Base-by-base conservation (phyloP, 2,113 vertebrate species). In the Barnardius zonarius region DNA sequence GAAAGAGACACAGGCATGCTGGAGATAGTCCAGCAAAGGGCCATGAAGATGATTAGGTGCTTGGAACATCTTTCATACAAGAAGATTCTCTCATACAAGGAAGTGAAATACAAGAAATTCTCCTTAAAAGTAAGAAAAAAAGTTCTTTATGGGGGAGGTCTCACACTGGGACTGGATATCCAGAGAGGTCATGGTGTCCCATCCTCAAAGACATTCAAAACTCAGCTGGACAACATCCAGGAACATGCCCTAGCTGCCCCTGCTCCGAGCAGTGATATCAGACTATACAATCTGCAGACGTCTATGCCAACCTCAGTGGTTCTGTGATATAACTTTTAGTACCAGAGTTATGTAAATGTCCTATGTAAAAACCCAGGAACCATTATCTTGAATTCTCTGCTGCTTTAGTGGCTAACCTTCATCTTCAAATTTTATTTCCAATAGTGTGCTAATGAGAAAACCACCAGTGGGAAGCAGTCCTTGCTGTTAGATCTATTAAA, bases 401-500 rank as follows among this genome's bases (percentile, higher is more conserved):
- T 86, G 59, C 67, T 95, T 86, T 33, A 66, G 72, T 24, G 80
- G 72, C 49, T 48, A 88, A 48, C 9, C 59, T 80, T 80, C 68
- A 28, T 54, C 79, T 39, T 51, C 67, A 59, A 10, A 33, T 73
- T 92, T 93, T 73, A 69, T 88, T 88, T 92, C 94, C 89, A 92
- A 10, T 66, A 24, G 80, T 1, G 63, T 52, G 76, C 49, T 95
- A 96, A 95, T 86, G 89, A 96, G 83, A 83, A 90, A 86, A 83
- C 33, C 72, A 86, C 44, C 37, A 77, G 67, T 88, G 76, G 86
- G 86, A 88, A 92, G 86, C 62, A 92, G 76, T 64, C 33, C 86
- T 96, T 80, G 72, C 86, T 91, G 76, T 69, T 77, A 91, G 44
- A 88, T 66, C 79, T 88, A 91, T 93, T 96, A 91, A 86, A 83